phyloP scores from a whole-genome alignment of 2,888 invertebrate genomes.

The Amphiduros pacificus region DNA sequence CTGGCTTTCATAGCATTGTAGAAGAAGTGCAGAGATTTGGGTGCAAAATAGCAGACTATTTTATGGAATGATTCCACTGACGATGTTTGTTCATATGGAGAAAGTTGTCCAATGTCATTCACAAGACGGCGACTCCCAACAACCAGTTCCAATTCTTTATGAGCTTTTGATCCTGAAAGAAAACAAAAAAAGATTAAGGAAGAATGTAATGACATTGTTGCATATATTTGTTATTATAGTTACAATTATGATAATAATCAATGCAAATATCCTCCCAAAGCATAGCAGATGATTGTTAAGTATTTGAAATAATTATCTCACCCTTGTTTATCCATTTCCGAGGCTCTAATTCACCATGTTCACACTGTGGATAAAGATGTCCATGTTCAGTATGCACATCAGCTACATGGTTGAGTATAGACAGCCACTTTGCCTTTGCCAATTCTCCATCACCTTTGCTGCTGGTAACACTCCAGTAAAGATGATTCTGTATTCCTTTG shows the following conservation, averaged over 20 bases:
- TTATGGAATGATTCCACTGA: neutral
- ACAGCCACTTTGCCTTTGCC: neutral
- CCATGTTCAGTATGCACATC: neutral
- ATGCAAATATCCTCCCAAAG: too few species aligned
- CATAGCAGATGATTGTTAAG: too few species aligned
- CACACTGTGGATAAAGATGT: neutral
- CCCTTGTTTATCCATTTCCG: neutral
- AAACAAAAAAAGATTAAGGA: neutral
- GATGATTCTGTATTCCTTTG: neutral
- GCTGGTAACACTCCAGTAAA: neutral
- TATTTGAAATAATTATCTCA: neutral
- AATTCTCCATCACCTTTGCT: neutral
- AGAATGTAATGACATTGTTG: neutral
- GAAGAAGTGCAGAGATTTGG: neutral
- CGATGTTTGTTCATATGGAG: neutral
- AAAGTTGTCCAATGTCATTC: neutral
- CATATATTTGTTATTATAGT: neutral
- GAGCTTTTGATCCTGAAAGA: neutral
- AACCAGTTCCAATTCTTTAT: neutral
- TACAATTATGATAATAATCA: neutral
- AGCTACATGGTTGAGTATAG: neutral
- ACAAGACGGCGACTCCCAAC: neutral
- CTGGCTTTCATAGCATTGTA: neutral
- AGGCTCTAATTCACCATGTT: neutral
- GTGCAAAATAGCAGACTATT: constrained; percentile 1